These are phyloP conservation scores for Mimas tiliae DNA, from an alignment of 2,888 invertebrate species.

Conservation along the genomic window DNA sequence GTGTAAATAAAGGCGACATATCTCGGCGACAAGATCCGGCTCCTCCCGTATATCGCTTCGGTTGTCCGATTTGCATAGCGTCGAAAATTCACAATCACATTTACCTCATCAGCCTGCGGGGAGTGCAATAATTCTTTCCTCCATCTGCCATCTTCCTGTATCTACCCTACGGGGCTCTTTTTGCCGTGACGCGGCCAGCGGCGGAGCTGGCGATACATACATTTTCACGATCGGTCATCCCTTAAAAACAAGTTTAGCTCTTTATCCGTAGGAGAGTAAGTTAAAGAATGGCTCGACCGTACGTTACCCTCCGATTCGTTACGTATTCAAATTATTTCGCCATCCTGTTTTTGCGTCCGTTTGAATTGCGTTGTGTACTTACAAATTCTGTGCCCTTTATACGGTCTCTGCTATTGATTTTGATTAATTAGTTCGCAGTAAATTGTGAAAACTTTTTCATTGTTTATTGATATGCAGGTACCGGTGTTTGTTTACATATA, in stretches of 20 bases:
- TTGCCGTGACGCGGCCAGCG: slow-evolving; percentile 76
- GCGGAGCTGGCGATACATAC: slow-evolving; percentile 82
- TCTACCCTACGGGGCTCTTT: slow-evolving; percentile 77
- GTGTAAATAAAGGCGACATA: slow-evolving; percentile 65
- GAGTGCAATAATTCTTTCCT: slow-evolving; percentile 78
- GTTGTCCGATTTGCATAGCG: slow-evolving; percentile 81
- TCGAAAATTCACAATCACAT: slow-evolving; percentile 83
- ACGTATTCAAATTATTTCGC: slow-evolving; percentile 83
- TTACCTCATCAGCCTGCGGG: slow-evolving; percentile 83
- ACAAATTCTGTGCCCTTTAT: slow-evolving; percentile 60
- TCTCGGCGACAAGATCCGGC: slow-evolving; percentile 60
- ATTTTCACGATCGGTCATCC: slow-evolving; percentile 84
- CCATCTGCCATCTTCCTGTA: slow-evolving; percentile 83
- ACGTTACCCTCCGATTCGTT: slow-evolving; percentile 80
- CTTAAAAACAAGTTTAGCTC: slow-evolving; percentile 85
- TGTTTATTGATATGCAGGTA: slow-evolving; percentile 25
- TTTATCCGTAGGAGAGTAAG: slow-evolving; percentile 79
- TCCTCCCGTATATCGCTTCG: slow-evolving; percentile 64
- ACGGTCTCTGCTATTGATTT: slow-evolving; percentile 54
- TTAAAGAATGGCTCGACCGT: slow-evolving; percentile 79
- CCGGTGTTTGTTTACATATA: neutral
- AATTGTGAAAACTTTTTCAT: slow-evolving; percentile 32
- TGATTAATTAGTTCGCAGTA: slow-evolving; percentile 62
- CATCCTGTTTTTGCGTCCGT: slow-evolving; percentile 78
- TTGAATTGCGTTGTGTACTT: slow-evolving; percentile 65